Evolutionary conservation across 2,113 vertebrate species (phyloP).

Genomic region (Nyctibius bracteatus): DNA sequence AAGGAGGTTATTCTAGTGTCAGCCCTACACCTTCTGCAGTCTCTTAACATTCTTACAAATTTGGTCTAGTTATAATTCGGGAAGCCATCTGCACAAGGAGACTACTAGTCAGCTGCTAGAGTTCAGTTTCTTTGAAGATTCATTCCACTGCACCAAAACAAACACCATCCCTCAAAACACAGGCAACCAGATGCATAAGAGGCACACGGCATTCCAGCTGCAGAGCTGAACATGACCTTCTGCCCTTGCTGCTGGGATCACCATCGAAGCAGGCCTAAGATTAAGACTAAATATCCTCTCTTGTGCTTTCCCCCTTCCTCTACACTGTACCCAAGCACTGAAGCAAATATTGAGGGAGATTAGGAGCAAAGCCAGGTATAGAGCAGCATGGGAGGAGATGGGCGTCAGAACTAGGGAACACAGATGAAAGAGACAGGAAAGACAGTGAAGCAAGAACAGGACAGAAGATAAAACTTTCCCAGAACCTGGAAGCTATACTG

Average conservation of each 20-base stretch:
- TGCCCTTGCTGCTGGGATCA: background rate
- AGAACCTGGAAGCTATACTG: background rate
- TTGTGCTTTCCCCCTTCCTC: background rate
- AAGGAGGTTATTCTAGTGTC: background rate
- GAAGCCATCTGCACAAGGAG: constrained; percentile 13
- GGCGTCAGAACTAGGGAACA: background rate
- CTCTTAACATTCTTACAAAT: background rate
- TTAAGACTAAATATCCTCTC: background rate
- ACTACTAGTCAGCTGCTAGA: background rate
- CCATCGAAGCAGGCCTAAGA: background rate
- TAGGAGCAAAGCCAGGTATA: background rate
- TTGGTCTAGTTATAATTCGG: constrained; percentile 6
- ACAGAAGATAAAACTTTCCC: background rate
- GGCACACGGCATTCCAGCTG: background rate
- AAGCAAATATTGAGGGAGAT: background rate
- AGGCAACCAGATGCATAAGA: background rate
- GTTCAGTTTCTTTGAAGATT: background rate
- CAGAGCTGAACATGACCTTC: background rate
- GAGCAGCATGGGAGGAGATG: background rate
- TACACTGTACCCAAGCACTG: background rate
- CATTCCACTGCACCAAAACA: background rate
- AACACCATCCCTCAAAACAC: background rate
- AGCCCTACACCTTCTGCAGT: background rate
- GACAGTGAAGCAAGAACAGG: background rate
- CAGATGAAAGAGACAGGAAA: background rate